Conservation (phyloP, 1,140 invertebrate species). For the Mylabris phalerata region DNA sequence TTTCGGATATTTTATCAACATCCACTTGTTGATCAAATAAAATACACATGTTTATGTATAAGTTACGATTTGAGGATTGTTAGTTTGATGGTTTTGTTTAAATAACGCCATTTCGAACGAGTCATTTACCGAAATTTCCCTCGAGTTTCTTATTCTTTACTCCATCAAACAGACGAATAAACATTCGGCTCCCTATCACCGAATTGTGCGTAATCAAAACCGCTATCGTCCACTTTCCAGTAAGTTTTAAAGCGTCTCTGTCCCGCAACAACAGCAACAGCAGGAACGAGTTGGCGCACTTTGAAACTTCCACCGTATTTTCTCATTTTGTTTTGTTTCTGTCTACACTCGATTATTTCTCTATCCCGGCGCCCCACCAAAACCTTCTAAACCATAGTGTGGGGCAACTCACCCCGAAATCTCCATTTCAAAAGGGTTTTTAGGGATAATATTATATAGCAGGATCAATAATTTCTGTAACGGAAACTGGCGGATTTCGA, state of each 20-base stretch:
- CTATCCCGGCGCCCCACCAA: constrained; percentile 3
- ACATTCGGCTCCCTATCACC: no score
- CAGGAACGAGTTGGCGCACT: neutral
- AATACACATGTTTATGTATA: neutral
- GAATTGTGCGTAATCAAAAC: no score
- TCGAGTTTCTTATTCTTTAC: no score
- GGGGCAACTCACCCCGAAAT: constrained; percentile 22
- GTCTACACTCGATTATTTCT: constrained; percentile 29
- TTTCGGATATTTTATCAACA: neutral
- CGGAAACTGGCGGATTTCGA: constrained; percentile 14
- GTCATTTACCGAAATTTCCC: no score
- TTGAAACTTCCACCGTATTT: constrained; percentile 19
- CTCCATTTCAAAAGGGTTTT: constrained; percentile 32
- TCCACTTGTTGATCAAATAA: constrained; percentile 14
- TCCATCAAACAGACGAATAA: no score
- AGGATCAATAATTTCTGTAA: constrained; percentile 21
- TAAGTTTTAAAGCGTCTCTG: neutral
- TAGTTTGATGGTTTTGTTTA: neutral
- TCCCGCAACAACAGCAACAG: no score
- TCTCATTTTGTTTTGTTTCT: constrained; percentile 32
- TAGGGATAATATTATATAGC: constrained; percentile 25
- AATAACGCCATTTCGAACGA: no score
- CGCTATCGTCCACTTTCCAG: no score
- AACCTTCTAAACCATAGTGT: constrained; percentile 19
- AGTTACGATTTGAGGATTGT: no score